Conservation (phyloP, 1,140 invertebrate genomes). For the Hycleus cichorii region DNA sequence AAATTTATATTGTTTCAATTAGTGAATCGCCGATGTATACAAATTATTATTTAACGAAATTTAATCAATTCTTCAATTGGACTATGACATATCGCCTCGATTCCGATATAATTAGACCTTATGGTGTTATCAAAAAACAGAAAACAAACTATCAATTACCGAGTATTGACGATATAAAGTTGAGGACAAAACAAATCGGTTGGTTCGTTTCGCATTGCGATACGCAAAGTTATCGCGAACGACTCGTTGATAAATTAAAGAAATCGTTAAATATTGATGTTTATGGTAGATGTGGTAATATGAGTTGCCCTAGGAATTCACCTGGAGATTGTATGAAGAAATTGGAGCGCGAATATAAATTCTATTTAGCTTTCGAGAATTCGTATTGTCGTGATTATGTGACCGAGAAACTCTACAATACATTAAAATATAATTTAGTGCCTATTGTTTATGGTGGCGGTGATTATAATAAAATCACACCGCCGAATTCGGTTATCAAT, state of each 20-base stretch:
- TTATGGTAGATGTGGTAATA: constrained; percentile 55
- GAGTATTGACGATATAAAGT: constrained; percentile 24
- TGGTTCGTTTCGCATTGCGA: constrained; percentile 59
- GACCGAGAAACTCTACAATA: constrained; percentile 51
- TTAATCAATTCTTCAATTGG: constrained; percentile 19
- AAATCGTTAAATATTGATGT: constrained; percentile 55
- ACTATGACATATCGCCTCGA: constrained; percentile 43
- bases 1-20: constrained; percentile 18
- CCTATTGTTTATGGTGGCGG: constrained; percentile 52
- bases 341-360: constrained; percentile 49
- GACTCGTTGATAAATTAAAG: constrained; percentile 47
- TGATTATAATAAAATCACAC: constrained; percentile 48
- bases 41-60: neutral
- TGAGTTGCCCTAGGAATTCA: constrained; percentile 32
- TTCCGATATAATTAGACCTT: constrained; percentile 56
- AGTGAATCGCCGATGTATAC: constrained; percentile 15
- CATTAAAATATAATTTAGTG: constrained; percentile 41
- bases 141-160: constrained; percentile 29
- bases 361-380: constrained; percentile 64
- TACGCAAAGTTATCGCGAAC: constrained; percentile 46
- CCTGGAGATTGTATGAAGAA: constrained; percentile 40
- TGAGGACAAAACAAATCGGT: constrained; percentile 44
- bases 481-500: constrained; percentile 55
- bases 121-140: constrained; percentile 43
- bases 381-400: constrained; percentile 49